Base-by-base conservation (phyloP, 2,888 invertebrate genomes). In the Drosophila bunnanda region DNA sequence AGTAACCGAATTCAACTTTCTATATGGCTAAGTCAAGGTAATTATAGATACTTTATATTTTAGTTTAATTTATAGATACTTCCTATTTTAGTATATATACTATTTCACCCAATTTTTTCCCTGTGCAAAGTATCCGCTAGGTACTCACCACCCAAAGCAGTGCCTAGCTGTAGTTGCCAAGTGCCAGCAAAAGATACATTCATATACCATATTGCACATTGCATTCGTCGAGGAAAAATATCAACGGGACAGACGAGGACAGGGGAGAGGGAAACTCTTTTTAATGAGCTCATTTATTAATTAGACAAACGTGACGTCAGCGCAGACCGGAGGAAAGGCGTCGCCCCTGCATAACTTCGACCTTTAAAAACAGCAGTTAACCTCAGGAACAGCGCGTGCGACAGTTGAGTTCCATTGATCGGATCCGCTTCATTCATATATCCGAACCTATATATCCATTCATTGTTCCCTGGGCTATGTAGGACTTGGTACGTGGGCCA, bases 251-350 rank as follows among this genome's bases (percentile, higher is more conserved):
- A 6, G n/a, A n/a, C n/a, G n/a, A n/a, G 20, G 20, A 12, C 39
- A 20, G 39, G 39, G 17, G 10, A 12, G 39, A 20, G 53, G 17
- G n/a, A 17, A 32, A 4, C 34, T 52, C 54, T 66, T 61, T 20
- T 77, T 82, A 77, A 83, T 82, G 83, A 85, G 77, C 77, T 85
- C 79, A 86, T 83, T 80, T 82, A 83, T 77, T 83, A 82, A 83
- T 85, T 80, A 76, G 69, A 44, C 65, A 28, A 65, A 85, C 80
- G 80, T 83, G 86, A 82, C 79, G 77, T 82, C 83, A 83, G 59
- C n/a, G 22, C 15, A 34, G 43, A 38, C 25, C 25, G 25, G 25
- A 25, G 25, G 25, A 25, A 25, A 4, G 4, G 25, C n/a, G n/a
- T n/a, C n/a, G 4, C 32, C 43, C 22, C 61, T 44, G n/a, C 61